Conservation (phyloP, 1,140 invertebrate genomes). For the Chelonus insularis region DNA sequence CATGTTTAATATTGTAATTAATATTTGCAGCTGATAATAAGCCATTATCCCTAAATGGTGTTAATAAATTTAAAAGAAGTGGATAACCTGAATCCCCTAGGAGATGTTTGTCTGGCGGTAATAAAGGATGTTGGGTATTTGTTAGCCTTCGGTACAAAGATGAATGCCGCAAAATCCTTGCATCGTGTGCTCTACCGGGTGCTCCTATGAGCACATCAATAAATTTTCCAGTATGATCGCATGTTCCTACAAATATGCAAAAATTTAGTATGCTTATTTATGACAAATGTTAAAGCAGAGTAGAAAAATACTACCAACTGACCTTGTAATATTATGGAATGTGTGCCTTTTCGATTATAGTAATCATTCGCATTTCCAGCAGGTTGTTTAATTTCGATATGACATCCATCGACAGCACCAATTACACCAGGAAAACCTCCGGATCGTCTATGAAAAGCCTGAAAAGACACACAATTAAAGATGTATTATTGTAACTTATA, state of each 20-base stretch:
- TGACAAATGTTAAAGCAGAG: neutral
- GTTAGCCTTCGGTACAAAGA: constrained; percentile 28
- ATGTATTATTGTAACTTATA: neutral
- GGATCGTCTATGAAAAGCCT: neutral
- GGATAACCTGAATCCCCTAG: constrained; percentile 38
- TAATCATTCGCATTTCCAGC: constrained; percentile 23
- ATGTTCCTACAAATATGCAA: constrained; percentile 5
- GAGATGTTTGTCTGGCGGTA: constrained; percentile 16
- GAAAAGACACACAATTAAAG: neutral
- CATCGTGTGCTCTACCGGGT: constrained; percentile 37
- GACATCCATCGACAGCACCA: constrained; percentile 32
- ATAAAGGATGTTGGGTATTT: constrained; percentile 30
- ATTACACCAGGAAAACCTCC: constrained; percentile 27
- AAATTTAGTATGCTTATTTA: neutral
- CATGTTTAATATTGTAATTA: constrained; percentile 28
- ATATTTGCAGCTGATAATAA: constrained; percentile 20
- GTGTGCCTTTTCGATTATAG: constrained; percentile 31
- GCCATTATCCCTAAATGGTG: constrained; percentile 35
- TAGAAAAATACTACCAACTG: neutral
- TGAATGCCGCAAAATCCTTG: constrained; percentile 30
- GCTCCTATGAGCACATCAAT: constrained; percentile 34
- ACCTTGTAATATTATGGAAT: constrained; percentile 33
- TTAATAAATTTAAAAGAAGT: constrained; percentile 27
- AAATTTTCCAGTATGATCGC: constrained; percentile 32
- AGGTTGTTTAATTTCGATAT: constrained; percentile 32